These are phyloP conservation scores for Cataglyphis albicans DNA, from an alignment of 2,888 invertebrate species.

Conservation along the genomic window DNA sequence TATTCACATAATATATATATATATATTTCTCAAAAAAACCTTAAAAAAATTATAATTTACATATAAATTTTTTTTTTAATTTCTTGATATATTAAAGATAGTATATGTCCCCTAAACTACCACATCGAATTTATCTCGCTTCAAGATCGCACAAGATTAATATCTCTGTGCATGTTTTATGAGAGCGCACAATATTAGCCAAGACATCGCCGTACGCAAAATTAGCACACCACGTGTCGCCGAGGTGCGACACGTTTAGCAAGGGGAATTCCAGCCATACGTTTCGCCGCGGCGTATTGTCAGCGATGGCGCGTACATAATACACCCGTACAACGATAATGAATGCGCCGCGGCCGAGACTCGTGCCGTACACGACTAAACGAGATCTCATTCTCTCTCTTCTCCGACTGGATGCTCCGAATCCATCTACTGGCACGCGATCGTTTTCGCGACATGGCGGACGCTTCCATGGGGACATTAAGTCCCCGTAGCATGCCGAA, in stretches of 20 bases:
- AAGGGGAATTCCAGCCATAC: constrained; percentile 39
- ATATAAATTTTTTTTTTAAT: neutral
- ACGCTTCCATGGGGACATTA: constrained; percentile 64
- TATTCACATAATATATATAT: neutral
- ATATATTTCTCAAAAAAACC: neutral
- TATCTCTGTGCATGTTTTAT: neutral
- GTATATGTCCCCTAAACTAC: neutral
- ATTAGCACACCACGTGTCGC: constrained; percentile 52
- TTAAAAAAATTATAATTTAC: neutral
- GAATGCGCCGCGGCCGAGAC: constrained; percentile 68
- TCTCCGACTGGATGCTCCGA: constrained; percentile 51
- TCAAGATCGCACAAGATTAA: neutral
- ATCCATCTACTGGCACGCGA: constrained; percentile 71
- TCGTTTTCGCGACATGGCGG: constrained; percentile 68
- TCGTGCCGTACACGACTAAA: constrained; percentile 64
- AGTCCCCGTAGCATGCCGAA: constrained; percentile 55
- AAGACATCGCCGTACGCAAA: constrained; percentile 13
- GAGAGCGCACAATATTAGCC: constrained; percentile 17
- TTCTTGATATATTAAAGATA: neutral
- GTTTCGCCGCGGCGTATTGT: constrained; percentile 63
- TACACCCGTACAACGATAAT: constrained; percentile 68
- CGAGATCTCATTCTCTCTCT: constrained; percentile 60
- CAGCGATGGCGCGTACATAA: constrained; percentile 63
- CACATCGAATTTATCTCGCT: neutral
- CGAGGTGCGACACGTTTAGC: constrained; percentile 62